phyloP scores from a whole-genome alignment of 2,888 invertebrate genomes.

The Coleophora flavipennella region DNA sequence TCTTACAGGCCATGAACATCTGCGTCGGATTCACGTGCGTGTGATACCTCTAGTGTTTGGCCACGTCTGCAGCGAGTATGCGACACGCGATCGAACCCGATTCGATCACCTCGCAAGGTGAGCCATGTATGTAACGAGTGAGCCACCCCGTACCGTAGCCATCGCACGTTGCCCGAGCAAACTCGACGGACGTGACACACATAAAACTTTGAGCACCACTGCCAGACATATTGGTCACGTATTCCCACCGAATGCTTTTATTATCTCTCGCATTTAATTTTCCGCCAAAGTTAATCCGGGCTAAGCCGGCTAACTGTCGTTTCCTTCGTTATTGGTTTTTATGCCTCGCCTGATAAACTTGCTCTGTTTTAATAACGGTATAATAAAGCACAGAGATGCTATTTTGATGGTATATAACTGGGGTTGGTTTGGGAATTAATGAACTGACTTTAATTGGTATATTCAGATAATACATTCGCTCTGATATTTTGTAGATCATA shows the following conservation, averaged over 20 bases:
- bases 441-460: no score
- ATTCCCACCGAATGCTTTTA: slow-evolving; percentile 53
- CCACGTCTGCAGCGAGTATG: no score
- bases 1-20: no score
- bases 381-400: not conserved
- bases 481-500: no score
- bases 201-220: slow-evolving; percentile 42
- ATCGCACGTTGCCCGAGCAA: slow-evolving; percentile 59
- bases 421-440: no score
- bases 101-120: slow-evolving; percentile 42
- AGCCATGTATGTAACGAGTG: slow-evolving; percentile 17
- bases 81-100: slow-evolving; percentile 39
- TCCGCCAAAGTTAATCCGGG: slow-evolving; percentile 45
- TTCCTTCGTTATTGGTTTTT: slow-evolving; percentile 40
- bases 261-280: slow-evolving; percentile 61
- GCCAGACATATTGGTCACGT: slow-evolving; percentile 64
- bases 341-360: slow-evolving; percentile 5
- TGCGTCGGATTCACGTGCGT: no score
- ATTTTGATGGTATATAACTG: no score
- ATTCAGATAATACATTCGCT: no score
- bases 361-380: slow-evolving; percentile 2
- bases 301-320: slow-evolving; percentile 37
- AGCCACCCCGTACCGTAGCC: slow-evolving; percentile 39
- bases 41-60: no score
- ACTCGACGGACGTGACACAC: slow-evolving; percentile 58